Evolutionary conservation across 2,888 invertebrate species (phyloP).

Genomic region (Cheilosia scutellata): DNA sequence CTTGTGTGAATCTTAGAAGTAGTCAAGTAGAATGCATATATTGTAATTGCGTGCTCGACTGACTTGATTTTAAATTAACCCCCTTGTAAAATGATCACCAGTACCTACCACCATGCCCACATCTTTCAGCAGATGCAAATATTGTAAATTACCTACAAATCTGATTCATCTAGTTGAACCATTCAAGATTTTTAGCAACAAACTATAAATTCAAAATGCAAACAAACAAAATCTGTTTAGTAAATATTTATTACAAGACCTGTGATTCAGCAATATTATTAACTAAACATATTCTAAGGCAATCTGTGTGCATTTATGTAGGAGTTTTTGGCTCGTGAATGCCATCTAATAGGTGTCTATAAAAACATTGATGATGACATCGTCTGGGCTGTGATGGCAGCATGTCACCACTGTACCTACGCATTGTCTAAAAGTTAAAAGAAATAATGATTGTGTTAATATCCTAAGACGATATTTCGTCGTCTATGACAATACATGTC

Average conservation of each 20-base stretch:
- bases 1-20: too few relatives aligned
- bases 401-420: constrained; percentile 22
- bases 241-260: constrained; percentile 48
- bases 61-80: too few relatives aligned
- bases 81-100: too few relatives aligned
- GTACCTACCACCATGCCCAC: too few relatives aligned
- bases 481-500: constrained; percentile 29
- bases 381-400: constrained; percentile 35
- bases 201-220: neutral
- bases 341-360: constrained; percentile 42
- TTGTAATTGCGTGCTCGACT: too few relatives aligned
- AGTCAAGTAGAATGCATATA: too few relatives aligned
- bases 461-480: constrained; percentile 25
- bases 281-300: constrained; percentile 13
- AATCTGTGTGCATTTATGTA: constrained; percentile 10
- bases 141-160: neutral
- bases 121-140: too few relatives aligned
- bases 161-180: neutral
- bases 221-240: constrained; percentile 12
- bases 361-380: constrained; percentile 60
- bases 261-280: constrained; percentile 44
- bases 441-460: constrained; percentile 58
- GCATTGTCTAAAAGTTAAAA: constrained; percentile 20
- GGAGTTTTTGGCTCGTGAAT: constrained; percentile 30
- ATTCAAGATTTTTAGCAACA: neutral